Percentiles rank a stretch among this genome's conserved stretches.
Conservation (phyloP, 2,113 vertebrate genomes). For the Ranitomeya variabilis region DNA sequence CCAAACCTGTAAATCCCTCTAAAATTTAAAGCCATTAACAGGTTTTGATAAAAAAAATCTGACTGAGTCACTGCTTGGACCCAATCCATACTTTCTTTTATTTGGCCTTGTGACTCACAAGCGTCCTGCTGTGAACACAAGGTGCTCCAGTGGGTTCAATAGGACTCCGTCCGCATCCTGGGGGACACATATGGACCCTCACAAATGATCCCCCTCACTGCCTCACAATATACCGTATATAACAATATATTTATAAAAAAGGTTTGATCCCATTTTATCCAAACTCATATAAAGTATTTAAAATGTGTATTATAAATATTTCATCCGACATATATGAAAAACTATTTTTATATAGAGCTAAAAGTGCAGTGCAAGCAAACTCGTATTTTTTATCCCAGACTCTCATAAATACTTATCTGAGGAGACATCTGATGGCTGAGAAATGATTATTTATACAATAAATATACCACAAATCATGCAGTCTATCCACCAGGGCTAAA, state of each 20-base stretch:
- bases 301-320: constrained; percentile 1
- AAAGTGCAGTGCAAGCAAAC: neutral
- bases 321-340: neutral
- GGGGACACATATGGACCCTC: too few relatives aligned
- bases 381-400: neutral
- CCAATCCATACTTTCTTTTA: too few relatives aligned
- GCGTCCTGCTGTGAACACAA: too few relatives aligned
- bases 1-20: too few relatives aligned
- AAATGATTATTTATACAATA: neutral
- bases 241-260: neutral
- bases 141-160: too few relatives aligned
- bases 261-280: neutral
- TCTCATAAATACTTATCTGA: neutral
- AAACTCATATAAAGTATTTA: neutral
- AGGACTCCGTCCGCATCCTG: too few relatives aligned
- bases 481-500: neutral
- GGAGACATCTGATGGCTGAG: neutral
- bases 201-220: too few relatives aligned
- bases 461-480: neutral
- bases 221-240: too few relatives aligned
- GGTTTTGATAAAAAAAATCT: too few relatives aligned
- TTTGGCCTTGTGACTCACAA: too few relatives aligned
- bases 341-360: neutral
- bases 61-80: too few relatives aligned
- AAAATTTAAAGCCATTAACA: too few relatives aligned